These are phyloP conservation scores for Keiferia lycopersicella DNA, from an alignment of 2,888 invertebrate genomes.

Conservation along the genomic window DNA sequence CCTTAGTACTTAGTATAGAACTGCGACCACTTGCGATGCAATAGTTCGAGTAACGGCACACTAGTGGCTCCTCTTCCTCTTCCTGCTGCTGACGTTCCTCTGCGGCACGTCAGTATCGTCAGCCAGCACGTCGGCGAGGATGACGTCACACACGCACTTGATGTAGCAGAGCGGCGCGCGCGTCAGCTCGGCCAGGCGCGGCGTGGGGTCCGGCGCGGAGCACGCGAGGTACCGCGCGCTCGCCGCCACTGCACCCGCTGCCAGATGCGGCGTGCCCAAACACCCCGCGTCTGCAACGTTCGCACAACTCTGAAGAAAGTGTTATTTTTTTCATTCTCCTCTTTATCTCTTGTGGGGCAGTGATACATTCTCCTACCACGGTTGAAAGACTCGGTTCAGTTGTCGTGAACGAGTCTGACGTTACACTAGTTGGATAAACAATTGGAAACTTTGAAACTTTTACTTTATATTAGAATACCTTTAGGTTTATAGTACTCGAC, in stretches of 20 bases:
- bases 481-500: no score
- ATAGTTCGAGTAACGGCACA: background rate
- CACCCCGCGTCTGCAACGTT: conserved; percentile 14
- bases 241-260: conserved; percentile 52
- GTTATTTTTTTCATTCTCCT: no score
- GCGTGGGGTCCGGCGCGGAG: conserved; percentile 30
- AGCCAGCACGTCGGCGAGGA: conserved; percentile 37
- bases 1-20: no score
- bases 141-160: conserved; percentile 42
- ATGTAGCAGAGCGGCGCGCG: conserved; percentile 41
- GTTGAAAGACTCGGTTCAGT: no score
- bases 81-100: background rate
- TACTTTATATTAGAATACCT: no score
- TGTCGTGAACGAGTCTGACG: no score
- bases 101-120: conserved; percentile 17
- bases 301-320: no score
- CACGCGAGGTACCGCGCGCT: conserved; percentile 32
- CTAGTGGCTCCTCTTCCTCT: conserved; percentile 23
- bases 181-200: conserved; percentile 40
- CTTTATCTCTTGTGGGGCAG: no score
- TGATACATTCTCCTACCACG: no score
- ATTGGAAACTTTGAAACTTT: no score
- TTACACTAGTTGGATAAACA: no score
- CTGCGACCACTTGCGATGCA: no score
- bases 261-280: conserved; percentile 49